phyloP scores from a whole-genome alignment of 2,888 invertebrate species.

The Xanthorhoe spadicearia region DNA sequence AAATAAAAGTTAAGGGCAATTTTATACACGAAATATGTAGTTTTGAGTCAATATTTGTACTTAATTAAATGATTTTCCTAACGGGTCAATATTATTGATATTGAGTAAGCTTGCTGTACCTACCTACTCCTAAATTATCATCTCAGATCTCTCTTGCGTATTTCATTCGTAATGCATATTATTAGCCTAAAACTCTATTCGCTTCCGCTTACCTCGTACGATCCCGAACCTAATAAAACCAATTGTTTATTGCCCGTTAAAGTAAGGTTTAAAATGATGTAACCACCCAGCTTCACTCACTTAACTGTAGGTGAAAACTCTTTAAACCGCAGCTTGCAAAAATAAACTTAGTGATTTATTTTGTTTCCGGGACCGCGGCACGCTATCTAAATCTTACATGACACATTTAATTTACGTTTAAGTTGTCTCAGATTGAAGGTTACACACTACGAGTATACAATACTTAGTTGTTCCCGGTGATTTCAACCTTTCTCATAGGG shows the following conservation, averaged over 20 bases:
- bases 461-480: too few relatives aligned
- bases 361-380: constrained; percentile 23
- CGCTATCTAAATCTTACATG: constrained; percentile 50
- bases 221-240: background rate
- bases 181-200: too few relatives aligned
- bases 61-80: too few relatives aligned
- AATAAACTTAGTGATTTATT: constrained; percentile 39
- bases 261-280: constrained; percentile 8
- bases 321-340: constrained; percentile 31
- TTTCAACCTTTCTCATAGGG: too few relatives aligned
- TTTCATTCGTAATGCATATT: too few relatives aligned
- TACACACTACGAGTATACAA: background rate
- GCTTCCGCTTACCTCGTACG: background rate
- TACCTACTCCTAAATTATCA: too few relatives aligned
- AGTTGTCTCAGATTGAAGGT: background rate
- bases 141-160: too few relatives aligned
- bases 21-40: too few relatives aligned
- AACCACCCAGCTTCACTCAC: constrained; percentile 19
- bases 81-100: too few relatives aligned
- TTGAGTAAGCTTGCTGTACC: too few relatives aligned
- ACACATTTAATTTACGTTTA: constrained; percentile 50
- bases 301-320: constrained; percentile 38
- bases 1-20: too few relatives aligned
- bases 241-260: background rate
- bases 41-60: too few relatives aligned